Evolutionary conservation across 2,888 invertebrate species (phyloP), one percentile per base, ranked within the genome.

Genomic region (Cantharis rufa): DNA sequence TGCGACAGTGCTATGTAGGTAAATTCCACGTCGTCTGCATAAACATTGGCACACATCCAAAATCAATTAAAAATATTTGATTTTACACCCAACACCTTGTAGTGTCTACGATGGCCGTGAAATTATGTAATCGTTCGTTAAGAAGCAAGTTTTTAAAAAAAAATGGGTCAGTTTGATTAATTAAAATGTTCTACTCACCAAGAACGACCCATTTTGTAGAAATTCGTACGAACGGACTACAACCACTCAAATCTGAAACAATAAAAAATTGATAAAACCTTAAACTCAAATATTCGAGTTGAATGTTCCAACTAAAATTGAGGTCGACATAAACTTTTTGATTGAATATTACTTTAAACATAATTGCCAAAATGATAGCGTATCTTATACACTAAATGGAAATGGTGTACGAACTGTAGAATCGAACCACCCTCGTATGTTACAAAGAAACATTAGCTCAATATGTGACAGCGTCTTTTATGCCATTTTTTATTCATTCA

Each of bases 1-100:
- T 71, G 63, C 62, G 63, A 21, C 21, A 62, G 15, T 27, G 63
- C 21, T 71, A 71, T 72, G 76, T 76, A 76, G 76, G 75, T 76
- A 73, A 77, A 78, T 78, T 78, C 78, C 73, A 48, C 48, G 70
- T 66, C 48, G 78, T 78, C 78, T 78, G 78, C 69, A 78, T 78
- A 78, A 78, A 78, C 78, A 78, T 76, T 78, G 78, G 78, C 75
- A 48, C 1, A 11, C 13, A 10, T 70, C 76, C 78, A 78, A 71
- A 69, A 62, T 62, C 75, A 75, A 75, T 75, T 75, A 75, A 73
- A 64, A 71, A 71, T 63, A 70, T 70, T 70, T 69, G 68, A 71
- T 64, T 75, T 71, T 71, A 61, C 64, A 61, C 64, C 61, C 75
- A 62, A 64, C 71, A 71, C 75, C 71, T 71, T 71, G 75, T n/a